Conservation (phyloP, 2,113 vertebrate species). For the Gavia stellata region DNA sequence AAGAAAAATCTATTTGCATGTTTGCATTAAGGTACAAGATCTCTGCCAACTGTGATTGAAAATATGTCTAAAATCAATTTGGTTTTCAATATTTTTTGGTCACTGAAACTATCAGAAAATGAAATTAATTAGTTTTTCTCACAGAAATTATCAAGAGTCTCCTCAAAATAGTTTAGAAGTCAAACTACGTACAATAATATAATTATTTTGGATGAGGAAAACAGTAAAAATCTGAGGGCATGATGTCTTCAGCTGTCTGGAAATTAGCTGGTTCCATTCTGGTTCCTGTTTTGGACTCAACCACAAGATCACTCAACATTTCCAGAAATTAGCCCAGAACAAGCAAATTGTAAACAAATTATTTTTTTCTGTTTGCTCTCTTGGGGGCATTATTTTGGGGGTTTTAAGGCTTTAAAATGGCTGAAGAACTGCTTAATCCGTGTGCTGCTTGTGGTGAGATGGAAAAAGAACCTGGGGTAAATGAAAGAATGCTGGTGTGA, state of each 20-base stretch:
- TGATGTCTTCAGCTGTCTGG: neutral
- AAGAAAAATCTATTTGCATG: neutral
- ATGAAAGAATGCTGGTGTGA: neutral
- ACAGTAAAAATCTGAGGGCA: neutral
- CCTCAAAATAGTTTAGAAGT: conserved; percentile 1
- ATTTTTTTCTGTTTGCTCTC: neutral
- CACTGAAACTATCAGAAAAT: neutral
- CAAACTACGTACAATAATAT: neutral
- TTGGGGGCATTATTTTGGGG: neutral
- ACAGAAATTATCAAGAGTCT: neutral
- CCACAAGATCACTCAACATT: neutral
- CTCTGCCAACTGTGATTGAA: neutral
- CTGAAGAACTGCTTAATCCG: neutral
- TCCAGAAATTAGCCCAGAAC: neutral
- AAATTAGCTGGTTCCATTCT: neutral
- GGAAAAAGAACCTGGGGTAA: neutral
- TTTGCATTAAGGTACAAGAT: neutral
- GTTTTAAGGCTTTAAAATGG: neutral
- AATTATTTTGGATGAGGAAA: neutral
- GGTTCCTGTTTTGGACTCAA: neutral
- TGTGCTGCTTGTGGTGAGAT: neutral
- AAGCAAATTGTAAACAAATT: neutral
- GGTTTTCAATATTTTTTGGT: neutral
- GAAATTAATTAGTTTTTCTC: neutral
- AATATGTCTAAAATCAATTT: neutral